A percentile compares a stretch with the other conserved stretches of the same genome.
phyloP scores from a whole-genome alignment of 2,888 invertebrate genomes.

The Polylopha cassiicola region DNA sequence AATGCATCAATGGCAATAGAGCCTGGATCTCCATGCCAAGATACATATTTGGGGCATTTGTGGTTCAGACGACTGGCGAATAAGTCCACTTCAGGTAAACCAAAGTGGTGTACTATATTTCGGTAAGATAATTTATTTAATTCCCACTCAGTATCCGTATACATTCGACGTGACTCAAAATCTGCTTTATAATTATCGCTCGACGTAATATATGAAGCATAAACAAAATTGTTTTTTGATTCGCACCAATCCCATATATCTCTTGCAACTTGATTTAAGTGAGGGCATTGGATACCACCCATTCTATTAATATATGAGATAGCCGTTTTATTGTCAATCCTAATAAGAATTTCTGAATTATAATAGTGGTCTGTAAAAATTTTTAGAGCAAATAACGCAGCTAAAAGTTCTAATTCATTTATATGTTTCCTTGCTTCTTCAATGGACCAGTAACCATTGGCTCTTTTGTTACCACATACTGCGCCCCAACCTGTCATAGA shows the following conservation, averaged over 20 bases:
- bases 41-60: not conserved
- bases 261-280: conserved; percentile 3
- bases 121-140: not conserved
- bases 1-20: not conserved
- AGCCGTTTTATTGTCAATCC: not conserved
- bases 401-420: conserved; percentile 2
- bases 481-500: conserved; percentile 1
- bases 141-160: conserved; percentile 6
- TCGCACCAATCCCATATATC: conserved; percentile 1
- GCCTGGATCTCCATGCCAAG: not conserved
- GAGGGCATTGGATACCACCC: conserved; percentile 1
- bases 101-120: not conserved
- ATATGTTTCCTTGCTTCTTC: conserved; percentile 2
- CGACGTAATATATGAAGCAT: conserved; percentile 6
- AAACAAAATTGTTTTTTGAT: conserved; percentile 2
- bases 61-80: conserved; percentile 1
- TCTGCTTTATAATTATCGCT: conserved; percentile 1
- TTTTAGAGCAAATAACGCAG: conserved; percentile 2
- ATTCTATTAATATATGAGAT: not conserved
- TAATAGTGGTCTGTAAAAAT: conserved; percentile 1
- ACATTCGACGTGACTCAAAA: conserved; percentile 2
- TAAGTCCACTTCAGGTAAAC: conserved; percentile 1
- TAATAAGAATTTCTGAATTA: not conserved
- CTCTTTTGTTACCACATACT: not conserved
- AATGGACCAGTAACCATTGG: conserved; percentile 1